These are phyloP conservation scores for Hippocampus comes DNA, from an alignment of 2,113 vertebrate genomes.

Conservation along the genomic window DNA sequence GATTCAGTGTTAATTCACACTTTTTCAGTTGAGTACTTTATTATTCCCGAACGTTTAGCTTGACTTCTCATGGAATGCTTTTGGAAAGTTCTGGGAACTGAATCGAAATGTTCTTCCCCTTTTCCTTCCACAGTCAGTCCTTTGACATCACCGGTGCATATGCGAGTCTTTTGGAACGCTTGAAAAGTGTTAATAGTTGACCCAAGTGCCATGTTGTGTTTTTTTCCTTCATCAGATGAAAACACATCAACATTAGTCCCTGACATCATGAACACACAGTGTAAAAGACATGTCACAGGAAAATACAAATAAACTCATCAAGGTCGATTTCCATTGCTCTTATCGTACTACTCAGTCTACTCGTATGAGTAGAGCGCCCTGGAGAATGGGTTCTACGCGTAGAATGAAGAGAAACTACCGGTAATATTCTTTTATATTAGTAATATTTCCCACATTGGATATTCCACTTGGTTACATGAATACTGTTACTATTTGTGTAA, in stretches of 20 bases:
- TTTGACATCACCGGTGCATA: neutral
- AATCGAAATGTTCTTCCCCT: too few species aligned
- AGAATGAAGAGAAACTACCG: neutral
- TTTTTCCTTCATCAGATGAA: neutral
- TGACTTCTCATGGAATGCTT: too few species aligned
- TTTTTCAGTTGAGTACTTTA: too few species aligned
- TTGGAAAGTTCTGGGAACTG: too few species aligned
- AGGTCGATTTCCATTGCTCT: neutral
- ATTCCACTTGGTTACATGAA: neutral
- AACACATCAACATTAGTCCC: neutral
- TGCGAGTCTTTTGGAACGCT: neutral
- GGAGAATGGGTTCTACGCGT: neutral
- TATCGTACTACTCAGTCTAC: neutral
- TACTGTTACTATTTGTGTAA: neutral
- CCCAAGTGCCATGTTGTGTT: conserved; percentile 28
- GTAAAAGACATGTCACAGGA: neutral
- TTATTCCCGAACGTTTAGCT: too few species aligned
- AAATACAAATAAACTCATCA: neutral
- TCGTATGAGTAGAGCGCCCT: neutral
- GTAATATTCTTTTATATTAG: too few species aligned
- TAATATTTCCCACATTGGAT: neutral
- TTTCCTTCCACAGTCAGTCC: neutral
- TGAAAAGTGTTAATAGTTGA: conserved; percentile 10
- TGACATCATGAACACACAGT: neutral
- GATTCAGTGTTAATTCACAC: too few species aligned